phyloP scores from a whole-genome alignment of 2,797 vertebrate species.

The Lindbergichthys nudifrons region DNA sequence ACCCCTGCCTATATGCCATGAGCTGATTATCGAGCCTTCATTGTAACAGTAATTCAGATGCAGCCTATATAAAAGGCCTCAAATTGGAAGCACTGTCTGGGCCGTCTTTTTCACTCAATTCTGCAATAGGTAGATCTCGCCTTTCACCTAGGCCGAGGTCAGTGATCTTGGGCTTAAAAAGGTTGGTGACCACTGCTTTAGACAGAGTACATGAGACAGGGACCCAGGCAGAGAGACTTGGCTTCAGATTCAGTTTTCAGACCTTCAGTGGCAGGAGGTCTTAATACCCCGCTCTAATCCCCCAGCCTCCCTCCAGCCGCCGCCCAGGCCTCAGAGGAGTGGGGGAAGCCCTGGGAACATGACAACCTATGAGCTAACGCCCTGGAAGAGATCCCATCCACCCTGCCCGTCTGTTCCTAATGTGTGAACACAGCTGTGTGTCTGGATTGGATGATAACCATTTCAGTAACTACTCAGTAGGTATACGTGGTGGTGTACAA shows the following conservation, averaged over 20 bases:
- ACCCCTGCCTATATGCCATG: too few species aligned
- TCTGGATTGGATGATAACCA: slow-evolving; percentile 32
- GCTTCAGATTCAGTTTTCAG: slow-evolving; percentile 57
- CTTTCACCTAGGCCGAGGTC: too few species aligned
- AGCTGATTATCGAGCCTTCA: too few species aligned
- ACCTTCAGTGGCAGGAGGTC: slow-evolving; percentile 63
- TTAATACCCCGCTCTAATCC: slow-evolving; percentile 64
- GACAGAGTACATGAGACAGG: slow-evolving; percentile 45
- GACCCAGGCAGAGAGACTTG: slow-evolving; percentile 49
- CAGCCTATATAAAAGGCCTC: too few species aligned
- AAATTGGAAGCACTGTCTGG: too few species aligned
- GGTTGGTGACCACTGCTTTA: too few species aligned
- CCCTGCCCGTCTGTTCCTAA: slow-evolving; percentile 39
- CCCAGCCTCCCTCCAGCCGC: slow-evolving; percentile 41
- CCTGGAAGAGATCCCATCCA: slow-evolving; percentile 65
- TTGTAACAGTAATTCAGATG: too few species aligned
- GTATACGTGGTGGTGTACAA: slow-evolving; percentile 14
- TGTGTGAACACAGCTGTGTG: slow-evolving; percentile 61
- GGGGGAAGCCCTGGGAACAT: slow-evolving; percentile 77
- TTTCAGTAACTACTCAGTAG: slow-evolving; percentile 22
- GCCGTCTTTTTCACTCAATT: too few species aligned
- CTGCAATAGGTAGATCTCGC: too few species aligned
- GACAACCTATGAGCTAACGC: slow-evolving; percentile 68
- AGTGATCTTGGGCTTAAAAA: too few species aligned
- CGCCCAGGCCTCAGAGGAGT: slow-evolving; percentile 57